Percentiles rank a stretch among this genome's conserved stretches.
Evolutionary conservation across 2,797 vertebrate species (phyloP).

Genomic region (Sebastes baramenuke): DNA sequence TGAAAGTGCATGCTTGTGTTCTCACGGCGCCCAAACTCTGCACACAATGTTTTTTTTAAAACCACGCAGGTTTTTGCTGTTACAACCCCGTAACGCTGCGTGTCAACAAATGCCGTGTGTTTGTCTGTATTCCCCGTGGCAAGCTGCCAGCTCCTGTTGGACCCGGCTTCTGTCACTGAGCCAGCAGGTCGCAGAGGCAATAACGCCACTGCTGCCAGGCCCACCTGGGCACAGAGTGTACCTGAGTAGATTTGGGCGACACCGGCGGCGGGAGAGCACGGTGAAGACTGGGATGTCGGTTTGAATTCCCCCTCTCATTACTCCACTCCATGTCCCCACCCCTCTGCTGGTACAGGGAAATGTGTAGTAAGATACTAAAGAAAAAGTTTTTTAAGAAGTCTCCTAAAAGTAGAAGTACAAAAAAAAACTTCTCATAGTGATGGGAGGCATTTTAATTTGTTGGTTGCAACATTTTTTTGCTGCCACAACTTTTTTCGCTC

Average conservation of each 20-base stretch:
- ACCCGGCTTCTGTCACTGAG: constrained; percentile 63
- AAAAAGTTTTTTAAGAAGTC: neutral
- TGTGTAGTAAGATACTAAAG: neutral
- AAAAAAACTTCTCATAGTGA: neutral
- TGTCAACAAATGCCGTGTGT: constrained; percentile 1
- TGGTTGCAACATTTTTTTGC: neutral
- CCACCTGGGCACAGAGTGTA: constrained; percentile 58
- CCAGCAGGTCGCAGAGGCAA: constrained; percentile 63
- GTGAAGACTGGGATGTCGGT: constrained; percentile 50
- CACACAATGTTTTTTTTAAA: constrained; percentile 1
- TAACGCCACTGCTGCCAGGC: constrained; percentile 54
- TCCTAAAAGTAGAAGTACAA: neutral
- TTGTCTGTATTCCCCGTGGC: constrained; percentile 53
- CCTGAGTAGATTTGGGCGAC: constrained; percentile 57
- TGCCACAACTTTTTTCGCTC: neutral
- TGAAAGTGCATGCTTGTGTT: constrained; percentile 26
- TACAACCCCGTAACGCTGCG: neutral
- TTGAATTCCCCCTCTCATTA: constrained; percentile 62
- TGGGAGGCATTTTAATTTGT: neutral
- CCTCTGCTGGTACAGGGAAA: constrained; percentile 10
- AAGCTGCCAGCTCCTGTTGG: constrained; percentile 65
- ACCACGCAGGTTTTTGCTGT: neutral
- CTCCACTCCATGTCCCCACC: constrained; percentile 39
- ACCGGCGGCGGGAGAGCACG: constrained; percentile 28
- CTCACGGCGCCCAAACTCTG: neutral